Percentiles rank a stretch among this genome's conserved stretches.
Evolutionary conservation across 2,888 invertebrate genomes (phyloP).

Genomic region (Deroplatys truncata): DNA sequence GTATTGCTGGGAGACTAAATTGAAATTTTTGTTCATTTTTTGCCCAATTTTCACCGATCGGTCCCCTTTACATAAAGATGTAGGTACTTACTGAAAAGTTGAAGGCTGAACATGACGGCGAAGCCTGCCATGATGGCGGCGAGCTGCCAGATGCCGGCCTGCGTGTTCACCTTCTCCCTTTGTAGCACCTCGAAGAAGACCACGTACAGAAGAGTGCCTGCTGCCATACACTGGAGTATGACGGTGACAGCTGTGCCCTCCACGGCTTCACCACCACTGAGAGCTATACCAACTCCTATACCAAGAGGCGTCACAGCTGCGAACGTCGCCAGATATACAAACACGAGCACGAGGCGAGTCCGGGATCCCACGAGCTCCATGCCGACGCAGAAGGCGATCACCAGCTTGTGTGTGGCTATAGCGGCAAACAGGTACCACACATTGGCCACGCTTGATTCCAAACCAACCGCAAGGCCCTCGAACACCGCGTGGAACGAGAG

Average conservation of each 20-base stretch:
- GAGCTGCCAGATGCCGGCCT: constrained; percentile 55
- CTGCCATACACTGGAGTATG: constrained; percentile 64
- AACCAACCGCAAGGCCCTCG: constrained; percentile 78
- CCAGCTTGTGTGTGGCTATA: constrained; percentile 63
- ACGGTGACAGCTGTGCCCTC: constrained; percentile 49
- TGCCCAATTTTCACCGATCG: too few relatives aligned
- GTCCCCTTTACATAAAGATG: too few relatives aligned
- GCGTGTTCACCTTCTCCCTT: constrained; percentile 58
- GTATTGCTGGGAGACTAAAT: too few relatives aligned
- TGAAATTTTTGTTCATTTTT: too few relatives aligned
- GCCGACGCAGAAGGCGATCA: constrained; percentile 63
- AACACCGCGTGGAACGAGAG: constrained; percentile 82
- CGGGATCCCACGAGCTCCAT: constrained; percentile 57
- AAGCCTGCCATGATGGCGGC: constrained; percentile 55
- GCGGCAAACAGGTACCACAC: constrained; percentile 64
- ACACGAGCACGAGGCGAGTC: constrained; percentile 47
- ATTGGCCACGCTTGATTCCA: constrained; percentile 60
- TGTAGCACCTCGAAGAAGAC: constrained; percentile 80
- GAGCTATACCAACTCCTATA: constrained; percentile 56
- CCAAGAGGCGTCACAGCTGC: constrained; percentile 67
- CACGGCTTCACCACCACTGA: constrained; percentile 40
- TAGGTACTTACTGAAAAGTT: constrained; percentile 34
- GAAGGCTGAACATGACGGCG: constrained; percentile 53
- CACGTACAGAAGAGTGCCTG: constrained; percentile 74
- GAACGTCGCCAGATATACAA: constrained; percentile 57